Percentiles rank a stretch among this genome's conserved stretches.
phyloP scores from a whole-genome alignment of 2,888 invertebrate genomes.

The Calliscelio sp. region DNA sequence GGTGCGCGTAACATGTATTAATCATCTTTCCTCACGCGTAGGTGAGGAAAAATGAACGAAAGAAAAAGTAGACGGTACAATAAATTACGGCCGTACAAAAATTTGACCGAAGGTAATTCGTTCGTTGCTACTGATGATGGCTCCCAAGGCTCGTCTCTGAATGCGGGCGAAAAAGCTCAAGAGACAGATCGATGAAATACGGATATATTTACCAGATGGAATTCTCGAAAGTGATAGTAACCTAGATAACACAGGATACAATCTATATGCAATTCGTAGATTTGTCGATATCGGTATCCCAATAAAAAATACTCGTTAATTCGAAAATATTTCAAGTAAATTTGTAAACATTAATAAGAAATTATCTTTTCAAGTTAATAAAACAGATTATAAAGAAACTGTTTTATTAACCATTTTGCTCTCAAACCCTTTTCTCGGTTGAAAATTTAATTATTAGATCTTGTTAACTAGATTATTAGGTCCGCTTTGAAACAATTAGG shows the following conservation, averaged over 20 bases:
- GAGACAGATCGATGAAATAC: conserved; percentile 39
- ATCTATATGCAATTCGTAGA: conserved; percentile 5
- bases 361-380: too few species aligned
- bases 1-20: not conserved
- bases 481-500: too few species aligned
- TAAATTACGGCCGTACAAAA: conserved; percentile 8
- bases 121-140: conserved; percentile 15
- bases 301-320: too few species aligned
- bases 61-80: not conserved
- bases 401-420: too few species aligned
- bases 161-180: conserved; percentile 14
- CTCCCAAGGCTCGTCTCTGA: not conserved
- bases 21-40: not conserved
- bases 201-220: conserved; percentile 33
- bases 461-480: too few species aligned
- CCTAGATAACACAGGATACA: conserved; percentile 13
- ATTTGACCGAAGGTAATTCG: conserved; percentile 22
- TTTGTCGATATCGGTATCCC: conserved; percentile 1
- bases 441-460: too few species aligned
- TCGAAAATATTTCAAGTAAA: too few species aligned
- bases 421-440: too few species aligned
- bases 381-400: too few species aligned
- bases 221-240: conserved; percentile 18
- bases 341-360: too few species aligned
- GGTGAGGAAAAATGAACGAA: conserved; percentile 13